A percentile compares a stretch with the other conserved stretches of the same genome.
Conservation (phyloP, 2,797 vertebrate species). For the Enteromius thamalakanensis region DNA sequence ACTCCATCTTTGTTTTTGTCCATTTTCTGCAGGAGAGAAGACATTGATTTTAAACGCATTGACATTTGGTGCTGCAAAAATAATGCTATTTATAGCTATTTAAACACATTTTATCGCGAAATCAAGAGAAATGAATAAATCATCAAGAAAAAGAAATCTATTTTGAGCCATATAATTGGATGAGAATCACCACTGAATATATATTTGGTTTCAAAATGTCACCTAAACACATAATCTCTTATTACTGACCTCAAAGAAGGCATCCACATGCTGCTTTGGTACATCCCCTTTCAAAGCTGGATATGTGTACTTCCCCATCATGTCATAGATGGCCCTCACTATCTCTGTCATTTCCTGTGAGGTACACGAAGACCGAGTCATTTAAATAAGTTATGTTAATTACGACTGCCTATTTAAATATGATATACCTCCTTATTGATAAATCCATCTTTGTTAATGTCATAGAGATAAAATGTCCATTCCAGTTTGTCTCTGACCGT, state of each 20-base stretch:
- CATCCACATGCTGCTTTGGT: slow-evolving; percentile 92
- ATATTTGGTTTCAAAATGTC: background rate
- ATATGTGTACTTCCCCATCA: slow-evolving; percentile 98
- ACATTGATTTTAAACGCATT: slow-evolving; percentile 17
- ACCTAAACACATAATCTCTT: background rate
- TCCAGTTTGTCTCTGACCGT: slow-evolving; percentile 93
- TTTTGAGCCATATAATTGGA: background rate
- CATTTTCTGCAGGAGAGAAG: slow-evolving; percentile 86
- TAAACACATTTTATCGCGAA: background rate
- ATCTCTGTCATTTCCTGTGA: slow-evolving; percentile 97
- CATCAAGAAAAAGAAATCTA: background rate
- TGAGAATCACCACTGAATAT: background rate
- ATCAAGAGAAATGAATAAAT: background rate
- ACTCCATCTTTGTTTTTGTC: slow-evolving; percentile 99
- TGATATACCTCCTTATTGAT: slow-evolving; percentile 89
- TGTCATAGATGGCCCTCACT: slow-evolving; percentile 96
- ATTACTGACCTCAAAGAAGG: slow-evolving; percentile 89
- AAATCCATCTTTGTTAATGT: slow-evolving; percentile 96
- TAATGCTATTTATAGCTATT: background rate
- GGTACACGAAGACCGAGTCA: slow-evolving; percentile 36
- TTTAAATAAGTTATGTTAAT: background rate
- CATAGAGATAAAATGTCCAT: slow-evolving; percentile 98
- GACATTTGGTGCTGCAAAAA: background rate
- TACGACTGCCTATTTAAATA: background rate
- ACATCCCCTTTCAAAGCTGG: slow-evolving; percentile 94